These are phyloP conservation scores for Philotrypesis tridentata DNA, from an alignment of 1,140 invertebrate species.

Conservation along the genomic window DNA sequence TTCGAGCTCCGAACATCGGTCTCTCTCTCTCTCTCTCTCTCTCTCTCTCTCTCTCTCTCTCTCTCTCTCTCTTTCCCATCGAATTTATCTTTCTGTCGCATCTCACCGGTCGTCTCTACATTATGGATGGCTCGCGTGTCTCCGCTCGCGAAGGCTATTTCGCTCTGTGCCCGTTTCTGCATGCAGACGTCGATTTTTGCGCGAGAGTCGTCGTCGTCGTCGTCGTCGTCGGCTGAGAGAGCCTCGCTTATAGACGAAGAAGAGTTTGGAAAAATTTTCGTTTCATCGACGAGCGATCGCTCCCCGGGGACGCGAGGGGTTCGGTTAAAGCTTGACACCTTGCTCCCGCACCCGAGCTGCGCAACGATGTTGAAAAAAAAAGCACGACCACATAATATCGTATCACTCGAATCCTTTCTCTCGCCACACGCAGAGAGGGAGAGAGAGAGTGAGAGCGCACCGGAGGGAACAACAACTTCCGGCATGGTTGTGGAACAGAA, in stretches of 20 bases:
- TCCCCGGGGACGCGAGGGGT: no score
- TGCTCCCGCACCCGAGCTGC: no score
- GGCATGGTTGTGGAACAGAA: not conserved
- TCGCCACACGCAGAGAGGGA: not conserved
- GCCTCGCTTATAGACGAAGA: not conserved
- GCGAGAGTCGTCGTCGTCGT: no score
- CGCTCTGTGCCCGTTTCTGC: not conserved
- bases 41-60: not conserved
- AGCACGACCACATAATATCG: no score
- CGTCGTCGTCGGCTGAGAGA: not conserved
- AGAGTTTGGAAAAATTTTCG: not conserved
- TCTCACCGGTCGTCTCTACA: constrained; percentile 63
- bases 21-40: not conserved
- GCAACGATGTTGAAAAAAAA: no score
- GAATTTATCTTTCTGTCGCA: constrained; percentile 67
- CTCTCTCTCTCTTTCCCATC: constrained; percentile 37
- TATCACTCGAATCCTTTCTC: not conserved
- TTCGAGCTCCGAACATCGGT: not conserved
- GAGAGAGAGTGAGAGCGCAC: no score
- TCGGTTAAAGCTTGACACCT: no score
- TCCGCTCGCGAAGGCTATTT: constrained; percentile 44
- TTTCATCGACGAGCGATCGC: no score
- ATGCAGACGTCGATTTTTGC: constrained; percentile 9
- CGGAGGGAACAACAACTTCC: no score
- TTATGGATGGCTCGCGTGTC: constrained; percentile 72